Base-by-base conservation (phyloP, 2,888 invertebrate species). In the Agrotis exclamationis region DNA sequence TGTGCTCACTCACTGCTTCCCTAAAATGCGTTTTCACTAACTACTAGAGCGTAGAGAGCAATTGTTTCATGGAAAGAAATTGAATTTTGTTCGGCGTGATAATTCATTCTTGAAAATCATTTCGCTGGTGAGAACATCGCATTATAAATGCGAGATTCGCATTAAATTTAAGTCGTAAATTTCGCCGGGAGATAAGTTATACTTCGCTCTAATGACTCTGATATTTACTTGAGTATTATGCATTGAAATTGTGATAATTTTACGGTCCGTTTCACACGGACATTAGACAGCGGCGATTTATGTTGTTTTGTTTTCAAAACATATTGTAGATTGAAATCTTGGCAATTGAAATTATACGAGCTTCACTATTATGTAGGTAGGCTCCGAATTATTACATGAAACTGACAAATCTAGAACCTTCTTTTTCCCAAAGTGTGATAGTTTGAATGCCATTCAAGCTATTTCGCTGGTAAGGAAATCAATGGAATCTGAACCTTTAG, bases 221-320 rank as follows among this genome's bases (percentile, higher is more conserved):
- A 48, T 74, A 48, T 80, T 76, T 80, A 80, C 60, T 60, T 48
- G 50, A 66, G 62, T 60, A 80, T 76, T 76, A 80, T 76, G 60
- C 80, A 66, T 74, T 80, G 44, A 53, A 80, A 74, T 80, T 47
- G 47, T 24, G 51, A 28, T 51, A 45, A 80, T 80, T 74, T 74
- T 44, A 76, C 66, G 80, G 75, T 9, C 22, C 60, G 80, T 66
- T 76, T 62, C 80, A 56, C 75, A 57, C 51, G 33, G 11, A 53
- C 47, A 80, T 74, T 51, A 62, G 60, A 66, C 47, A 62, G 16
- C 18, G 11, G 18, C 20, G 63, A 76, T 65, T 76, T 74, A 62
- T 51, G 28, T 64, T 79, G 50, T 71, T 74, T 73, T 39, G 63
- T 53, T 63, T 48, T 45, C n/a, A 50, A 45, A 53, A 7, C 51